A percentile compares a stretch with the other conserved stretches of the same genome.
phyloP scores from a whole-genome alignment of 2,113 vertebrate species.

The Bufo bufo region DNA sequence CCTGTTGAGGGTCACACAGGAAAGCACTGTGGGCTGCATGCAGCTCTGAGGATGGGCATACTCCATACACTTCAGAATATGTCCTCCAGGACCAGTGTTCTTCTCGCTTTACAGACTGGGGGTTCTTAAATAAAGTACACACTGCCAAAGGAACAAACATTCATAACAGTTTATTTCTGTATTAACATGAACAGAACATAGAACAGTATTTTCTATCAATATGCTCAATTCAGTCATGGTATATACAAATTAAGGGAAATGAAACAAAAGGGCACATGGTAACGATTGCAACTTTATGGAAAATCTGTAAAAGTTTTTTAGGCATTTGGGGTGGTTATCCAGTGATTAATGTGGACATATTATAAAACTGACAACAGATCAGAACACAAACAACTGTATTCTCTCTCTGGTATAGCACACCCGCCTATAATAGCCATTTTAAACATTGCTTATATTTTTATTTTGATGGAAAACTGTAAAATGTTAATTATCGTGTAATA shows the following conservation, averaged over 20 bases:
- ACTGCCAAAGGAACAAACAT: slow-evolving; percentile 37
- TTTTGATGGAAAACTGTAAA: slow-evolving; percentile 71
- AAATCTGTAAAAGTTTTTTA: slow-evolving; percentile 43
- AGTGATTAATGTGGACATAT: not conserved
- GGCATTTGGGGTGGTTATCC: slow-evolving; percentile 8
- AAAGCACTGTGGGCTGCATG: no score
- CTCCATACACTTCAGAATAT: no score
- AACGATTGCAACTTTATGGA: slow-evolving; percentile 31
- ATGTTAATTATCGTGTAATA: slow-evolving; percentile 58
- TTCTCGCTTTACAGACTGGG: not conserved
- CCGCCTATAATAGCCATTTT: not conserved
- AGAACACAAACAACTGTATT: not conserved
- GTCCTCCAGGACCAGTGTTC: not conserved
- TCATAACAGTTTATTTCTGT: slow-evolving; percentile 54
- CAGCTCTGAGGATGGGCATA: no score
- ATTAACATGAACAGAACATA: slow-evolving; percentile 58
- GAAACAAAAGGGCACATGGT: not conserved
- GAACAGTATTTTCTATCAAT: slow-evolving; percentile 50
- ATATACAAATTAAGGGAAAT: slow-evolving; percentile 41
- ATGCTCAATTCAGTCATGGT: slow-evolving; percentile 30
- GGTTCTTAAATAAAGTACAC: not conserved
- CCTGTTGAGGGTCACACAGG: no score
- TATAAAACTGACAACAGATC: slow-evolving; percentile 24
- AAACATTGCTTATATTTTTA: slow-evolving; percentile 66
- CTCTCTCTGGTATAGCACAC: not conserved